phyloP scores from a whole-genome alignment of 1,140 invertebrate species.

The Globodera rostochiensis region DNA sequence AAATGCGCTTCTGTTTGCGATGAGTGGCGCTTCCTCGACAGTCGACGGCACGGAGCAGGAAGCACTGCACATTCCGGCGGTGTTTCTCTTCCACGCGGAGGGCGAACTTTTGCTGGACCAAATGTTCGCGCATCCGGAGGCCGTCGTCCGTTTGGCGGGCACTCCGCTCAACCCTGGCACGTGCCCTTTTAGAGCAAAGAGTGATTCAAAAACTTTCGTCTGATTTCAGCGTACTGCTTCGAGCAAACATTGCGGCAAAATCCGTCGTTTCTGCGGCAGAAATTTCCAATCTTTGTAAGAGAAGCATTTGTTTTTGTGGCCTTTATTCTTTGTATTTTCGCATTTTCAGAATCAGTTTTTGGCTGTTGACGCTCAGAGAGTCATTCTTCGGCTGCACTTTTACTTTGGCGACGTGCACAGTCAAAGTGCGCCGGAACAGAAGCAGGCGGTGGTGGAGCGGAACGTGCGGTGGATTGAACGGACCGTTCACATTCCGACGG shows the following conservation, averaged over 20 bases:
- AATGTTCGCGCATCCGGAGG: slow-evolving; percentile 25
- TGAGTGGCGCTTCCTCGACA: slow-evolving; percentile 79
- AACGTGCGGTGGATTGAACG: slow-evolving; percentile 30
- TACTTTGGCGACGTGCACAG: slow-evolving; percentile 22
- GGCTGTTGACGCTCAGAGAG: slow-evolving; percentile 26
- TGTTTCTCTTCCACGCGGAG: slow-evolving; percentile 85
- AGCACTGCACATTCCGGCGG: slow-evolving; percentile 83
- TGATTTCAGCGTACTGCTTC: slow-evolving; percentile 30
- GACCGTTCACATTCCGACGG: slow-evolving; percentile 20
- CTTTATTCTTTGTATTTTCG: too few relatives aligned
- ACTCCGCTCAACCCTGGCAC: slow-evolving; percentile 20
- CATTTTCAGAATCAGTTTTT: slow-evolving; percentile 36
- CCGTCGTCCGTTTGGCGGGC: slow-evolving; percentile 42
- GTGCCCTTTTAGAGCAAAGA: background rate
- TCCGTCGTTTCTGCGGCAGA: slow-evolving; percentile 28
- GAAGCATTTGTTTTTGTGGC: background rate
- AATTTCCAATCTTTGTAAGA: slow-evolving; percentile 19
- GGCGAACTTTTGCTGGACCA: slow-evolving; percentile 72
- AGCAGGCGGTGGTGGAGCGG: slow-evolving; percentile 31
- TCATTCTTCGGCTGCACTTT: slow-evolving; percentile 29
- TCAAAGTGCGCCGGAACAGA: slow-evolving; percentile 12
- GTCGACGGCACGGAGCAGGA: slow-evolving; percentile 72
- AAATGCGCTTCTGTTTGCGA: slow-evolving; percentile 83
- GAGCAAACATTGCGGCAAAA: slow-evolving; percentile 27
- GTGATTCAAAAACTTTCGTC: background rate